Conservation (phyloP, 2,113 vertebrate genomes). For the Romanogobio albipinnatus region DNA sequence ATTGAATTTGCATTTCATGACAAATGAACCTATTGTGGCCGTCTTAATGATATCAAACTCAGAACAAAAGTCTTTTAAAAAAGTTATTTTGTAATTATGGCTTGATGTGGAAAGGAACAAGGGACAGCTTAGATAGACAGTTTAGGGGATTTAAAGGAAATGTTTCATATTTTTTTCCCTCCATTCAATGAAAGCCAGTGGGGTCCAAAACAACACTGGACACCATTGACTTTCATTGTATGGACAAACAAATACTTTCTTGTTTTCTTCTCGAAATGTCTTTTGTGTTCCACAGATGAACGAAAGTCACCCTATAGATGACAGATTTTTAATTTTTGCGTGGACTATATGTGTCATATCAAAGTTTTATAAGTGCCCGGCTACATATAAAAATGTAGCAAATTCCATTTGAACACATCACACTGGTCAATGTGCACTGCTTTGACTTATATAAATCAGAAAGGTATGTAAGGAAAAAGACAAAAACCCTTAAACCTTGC, state of each 20-base stretch:
- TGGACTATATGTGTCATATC: not conserved
- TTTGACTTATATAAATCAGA: not conserved
- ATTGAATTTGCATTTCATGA: slow-evolving; percentile 8
- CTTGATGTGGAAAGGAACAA: not conserved
- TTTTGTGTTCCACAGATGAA: not conserved
- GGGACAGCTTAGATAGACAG: not conserved
- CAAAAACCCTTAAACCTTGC: not conserved
- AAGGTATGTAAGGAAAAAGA: not conserved
- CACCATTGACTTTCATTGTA: too few species aligned
- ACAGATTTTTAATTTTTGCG: not conserved
- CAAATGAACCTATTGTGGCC: slow-evolving; percentile 2
- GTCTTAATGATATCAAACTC: slow-evolving; percentile 4
- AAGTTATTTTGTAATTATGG: not conserved
- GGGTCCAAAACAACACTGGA: too few species aligned
- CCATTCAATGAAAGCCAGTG: too few species aligned
- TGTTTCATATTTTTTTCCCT: too few species aligned
- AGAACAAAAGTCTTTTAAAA: not conserved
- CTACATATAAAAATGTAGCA: not conserved
- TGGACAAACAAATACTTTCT: too few species aligned
- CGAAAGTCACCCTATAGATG: not conserved
- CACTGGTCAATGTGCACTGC: not conserved
- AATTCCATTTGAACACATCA: not conserved
- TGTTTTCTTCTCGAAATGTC: too few species aligned
- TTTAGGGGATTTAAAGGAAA: not conserved
- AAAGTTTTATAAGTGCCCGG: not conserved